phyloP scores from a whole-genome alignment of 1,140 invertebrate genomes.

The Pogonognathellus flavescens region DNA sequence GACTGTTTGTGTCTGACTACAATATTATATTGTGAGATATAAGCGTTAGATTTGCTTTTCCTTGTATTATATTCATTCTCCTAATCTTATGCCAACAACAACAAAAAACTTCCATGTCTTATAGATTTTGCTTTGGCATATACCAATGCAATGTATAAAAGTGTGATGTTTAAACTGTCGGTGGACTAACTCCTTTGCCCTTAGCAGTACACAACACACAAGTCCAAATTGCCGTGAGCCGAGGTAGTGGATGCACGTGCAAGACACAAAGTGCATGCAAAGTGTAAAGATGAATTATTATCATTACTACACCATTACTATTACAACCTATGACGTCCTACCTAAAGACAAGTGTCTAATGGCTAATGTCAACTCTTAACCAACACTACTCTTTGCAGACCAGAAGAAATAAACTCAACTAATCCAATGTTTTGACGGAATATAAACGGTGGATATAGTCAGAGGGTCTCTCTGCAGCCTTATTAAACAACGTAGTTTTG shows the following conservation, averaged over 20 bases:
- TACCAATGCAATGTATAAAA: not conserved
- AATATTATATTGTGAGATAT: no score
- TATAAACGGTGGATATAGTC: slow-evolving; percentile 15
- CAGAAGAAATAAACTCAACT: no score
- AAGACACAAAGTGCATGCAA: slow-evolving; percentile 55
- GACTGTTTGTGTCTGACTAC: no score
- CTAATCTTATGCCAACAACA: no score
- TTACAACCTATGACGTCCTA: slow-evolving; percentile 42
- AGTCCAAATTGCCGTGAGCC: not conserved
- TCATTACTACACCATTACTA: slow-evolving; percentile 54
- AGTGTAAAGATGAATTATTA: slow-evolving; percentile 58
- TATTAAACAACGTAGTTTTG: not conserved
- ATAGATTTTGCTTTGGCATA: not conserved
- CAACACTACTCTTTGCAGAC: slow-evolving; percentile 8
- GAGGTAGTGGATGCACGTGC: slow-evolving; percentile 46
- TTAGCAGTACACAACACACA: not conserved
- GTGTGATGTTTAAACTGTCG: slow-evolving; percentile 15
- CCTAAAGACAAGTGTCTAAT: slow-evolving; percentile 48
- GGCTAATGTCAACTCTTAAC: not conserved
- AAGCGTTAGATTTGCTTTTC: no score
- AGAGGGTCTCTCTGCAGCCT: not conserved
- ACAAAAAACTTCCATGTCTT: not conserved
- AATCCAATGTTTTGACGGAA: no score
- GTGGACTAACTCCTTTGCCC: no score
- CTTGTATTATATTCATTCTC: no score